Evolutionary conservation across 2,888 invertebrate genomes (phyloP).

Genomic region (Patella caerulea): DNA sequence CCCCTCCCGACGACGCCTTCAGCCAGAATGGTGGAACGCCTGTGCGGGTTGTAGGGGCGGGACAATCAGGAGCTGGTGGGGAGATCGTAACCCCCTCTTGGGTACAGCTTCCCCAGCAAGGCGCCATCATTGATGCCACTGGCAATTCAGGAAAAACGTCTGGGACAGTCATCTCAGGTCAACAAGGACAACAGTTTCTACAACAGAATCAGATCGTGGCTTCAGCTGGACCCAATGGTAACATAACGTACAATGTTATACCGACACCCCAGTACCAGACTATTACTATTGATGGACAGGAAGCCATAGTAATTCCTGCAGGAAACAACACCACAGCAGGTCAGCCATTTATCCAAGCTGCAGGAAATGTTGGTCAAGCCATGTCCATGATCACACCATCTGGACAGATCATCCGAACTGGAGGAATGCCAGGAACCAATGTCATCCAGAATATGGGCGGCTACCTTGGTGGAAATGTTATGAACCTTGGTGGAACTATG

Average conservation of each 20-base stretch:
- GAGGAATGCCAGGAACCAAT: conserved; percentile 42
- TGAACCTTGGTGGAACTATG: conserved; percentile 61
- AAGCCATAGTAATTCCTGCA: conserved; percentile 89
- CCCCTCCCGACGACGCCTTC: conserved; percentile 51
- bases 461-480: conserved; percentile 41
- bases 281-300: conserved; percentile 92
- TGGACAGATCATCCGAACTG: conserved; percentile 59
- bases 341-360: conserved; percentile 25
- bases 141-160: conserved; percentile 31
- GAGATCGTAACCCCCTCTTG: conserved; percentile 60
- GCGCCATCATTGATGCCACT: conserved; percentile 46
- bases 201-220: conserved; percentile 62
- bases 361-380: neutral
- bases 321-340: conserved; percentile 31
- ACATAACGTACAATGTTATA: conserved; percentile 73
- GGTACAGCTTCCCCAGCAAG: conserved; percentile 60
- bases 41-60: conserved; percentile 52
- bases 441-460: conserved; percentile 47
- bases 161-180: conserved; percentile 18
- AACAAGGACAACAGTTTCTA: conserved; percentile 38
- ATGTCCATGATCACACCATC: conserved; percentile 48
- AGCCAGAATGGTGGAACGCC: conserved; percentile 46
- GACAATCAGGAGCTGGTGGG: conserved; percentile 40
- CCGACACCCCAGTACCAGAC: conserved; percentile 80
- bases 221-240: conserved; percentile 66